Percentiles rank a stretch among this genome's conserved stretches.
phyloP scores from a whole-genome alignment of 2,797 vertebrate genomes.

The Glyptemys insculpta region DNA sequence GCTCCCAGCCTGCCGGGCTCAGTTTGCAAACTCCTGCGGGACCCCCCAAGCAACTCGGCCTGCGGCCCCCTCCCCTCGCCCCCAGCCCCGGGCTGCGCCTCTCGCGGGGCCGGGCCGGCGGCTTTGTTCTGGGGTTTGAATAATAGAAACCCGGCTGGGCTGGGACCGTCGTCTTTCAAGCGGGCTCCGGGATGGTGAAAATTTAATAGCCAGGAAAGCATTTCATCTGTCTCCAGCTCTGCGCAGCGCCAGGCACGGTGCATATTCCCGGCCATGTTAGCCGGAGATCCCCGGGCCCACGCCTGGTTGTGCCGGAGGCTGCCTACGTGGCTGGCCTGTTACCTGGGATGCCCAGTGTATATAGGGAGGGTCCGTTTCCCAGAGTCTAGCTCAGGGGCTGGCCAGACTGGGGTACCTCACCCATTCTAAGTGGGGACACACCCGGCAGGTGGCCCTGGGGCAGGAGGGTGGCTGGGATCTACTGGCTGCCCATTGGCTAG shows the following conservation, averaged over 20 bases:
- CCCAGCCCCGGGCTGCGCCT: neutral
- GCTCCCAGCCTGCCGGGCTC: rapidly evolving
- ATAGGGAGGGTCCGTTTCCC: neutral
- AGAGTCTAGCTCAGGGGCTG: too few relatives aligned
- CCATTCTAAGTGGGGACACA: neutral
- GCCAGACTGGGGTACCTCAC: too few relatives aligned
- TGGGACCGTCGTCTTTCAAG: neutral
- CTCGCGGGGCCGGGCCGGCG: neutral
- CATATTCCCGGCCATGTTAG: neutral
- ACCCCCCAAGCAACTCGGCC: too few relatives aligned
- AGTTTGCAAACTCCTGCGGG: neutral
- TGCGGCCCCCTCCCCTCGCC: rapidly evolving
- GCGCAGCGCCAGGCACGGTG: too few relatives aligned
- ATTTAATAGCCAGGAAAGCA: neutral
- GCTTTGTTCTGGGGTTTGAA: too few relatives aligned
- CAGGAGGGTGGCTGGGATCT: neutral
- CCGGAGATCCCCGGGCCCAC: too few relatives aligned
- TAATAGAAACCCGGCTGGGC: neutral
- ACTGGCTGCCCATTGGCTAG: neutral
- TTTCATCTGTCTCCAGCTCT: neutral
- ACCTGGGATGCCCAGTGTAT: neutral
- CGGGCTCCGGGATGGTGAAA: neutral
- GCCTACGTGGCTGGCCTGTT: too few relatives aligned
- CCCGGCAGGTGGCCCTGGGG: neutral
- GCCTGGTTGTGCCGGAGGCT: too few relatives aligned